Percentiles rank a stretch among this genome's conserved stretches.
These are phyloP conservation scores for Tineola bisselliella DNA, from an alignment of 2,888 invertebrate species.

Conservation along the genomic window DNA sequence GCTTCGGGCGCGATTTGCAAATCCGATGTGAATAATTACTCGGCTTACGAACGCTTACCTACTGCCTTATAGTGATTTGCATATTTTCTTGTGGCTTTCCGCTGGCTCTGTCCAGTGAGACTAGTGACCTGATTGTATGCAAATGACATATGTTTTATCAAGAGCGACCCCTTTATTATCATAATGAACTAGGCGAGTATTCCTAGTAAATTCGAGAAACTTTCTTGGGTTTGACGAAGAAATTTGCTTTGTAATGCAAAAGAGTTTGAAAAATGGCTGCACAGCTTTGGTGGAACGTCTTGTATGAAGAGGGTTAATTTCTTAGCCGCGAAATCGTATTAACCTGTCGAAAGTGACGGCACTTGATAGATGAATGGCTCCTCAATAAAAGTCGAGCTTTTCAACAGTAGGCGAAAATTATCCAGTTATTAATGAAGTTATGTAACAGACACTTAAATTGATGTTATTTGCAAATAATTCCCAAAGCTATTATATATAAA, in stretches of 20 bases:
- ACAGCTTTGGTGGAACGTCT: conserved; percentile 19
- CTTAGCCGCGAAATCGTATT: conserved; percentile 23
- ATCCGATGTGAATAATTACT: conserved; percentile 67
- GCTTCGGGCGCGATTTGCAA: conserved; percentile 61
- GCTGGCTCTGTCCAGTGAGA: conserved; percentile 29
- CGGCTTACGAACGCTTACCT: conserved; percentile 65
- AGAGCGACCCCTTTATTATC: conserved; percentile 6
- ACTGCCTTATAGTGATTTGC: conserved; percentile 65
- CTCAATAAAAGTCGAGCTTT: conserved; percentile 19
- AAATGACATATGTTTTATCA: conserved; percentile 12
- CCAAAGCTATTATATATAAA: no score
- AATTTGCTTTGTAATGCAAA: conserved; percentile 19
- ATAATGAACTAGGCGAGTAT: background rate
- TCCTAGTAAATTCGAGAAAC: background rate
- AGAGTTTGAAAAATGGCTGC: conserved; percentile 22
- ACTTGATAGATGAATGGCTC: conserved; percentile 22
- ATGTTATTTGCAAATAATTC: background rate
- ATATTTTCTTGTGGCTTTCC: conserved; percentile 64
- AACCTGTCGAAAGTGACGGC: conserved; percentile 26
- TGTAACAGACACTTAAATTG: background rate
- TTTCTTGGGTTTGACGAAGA: conserved; percentile 14
- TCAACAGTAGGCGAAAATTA: conserved; percentile 16
- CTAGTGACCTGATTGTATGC: conserved; percentile 22
- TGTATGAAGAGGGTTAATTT: conserved; percentile 25
- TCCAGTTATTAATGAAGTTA: conserved; percentile 3